A percentile compares a stretch with the other conserved stretches of the same genome.
These are phyloP conservation scores for Terebella lapidaria DNA, from an alignment of 2,888 invertebrate species.

Conservation along the genomic window DNA sequence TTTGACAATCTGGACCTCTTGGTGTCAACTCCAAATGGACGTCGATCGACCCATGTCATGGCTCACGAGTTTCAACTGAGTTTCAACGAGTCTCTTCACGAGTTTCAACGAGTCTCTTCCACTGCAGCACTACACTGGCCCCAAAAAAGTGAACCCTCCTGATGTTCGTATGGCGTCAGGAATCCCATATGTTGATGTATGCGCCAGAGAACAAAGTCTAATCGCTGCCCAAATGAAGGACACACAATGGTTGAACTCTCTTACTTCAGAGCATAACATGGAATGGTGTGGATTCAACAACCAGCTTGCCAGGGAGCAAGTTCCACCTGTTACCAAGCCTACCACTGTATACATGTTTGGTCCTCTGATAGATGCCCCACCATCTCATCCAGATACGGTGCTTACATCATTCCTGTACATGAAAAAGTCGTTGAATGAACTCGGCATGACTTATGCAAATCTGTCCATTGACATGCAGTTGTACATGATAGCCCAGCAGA, in stretches of 20 bases:
- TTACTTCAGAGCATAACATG: not conserved
- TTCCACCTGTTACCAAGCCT: not conserved
- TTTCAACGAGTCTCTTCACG: not conserved
- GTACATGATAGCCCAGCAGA: slow-evolving; percentile 5
- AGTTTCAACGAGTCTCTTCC: not conserved
- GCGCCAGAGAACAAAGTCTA: not conserved
- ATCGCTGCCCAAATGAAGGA: not conserved
- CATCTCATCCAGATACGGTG: slow-evolving; percentile 2
- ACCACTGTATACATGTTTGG: slow-evolving; percentile 3
- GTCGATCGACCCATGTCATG: slow-evolving; percentile 7
- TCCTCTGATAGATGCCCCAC: slow-evolving; percentile 1
- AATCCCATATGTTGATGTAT: not conserved
- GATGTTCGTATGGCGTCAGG: not conserved
- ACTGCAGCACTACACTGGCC: slow-evolving; percentile 3
- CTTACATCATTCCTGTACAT: slow-evolving; percentile 5
- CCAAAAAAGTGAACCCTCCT: slow-evolving; percentile 3
- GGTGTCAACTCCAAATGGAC: slow-evolving; percentile 7
- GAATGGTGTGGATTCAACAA: slow-evolving; percentile 7
- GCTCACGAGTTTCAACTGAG: not conserved
- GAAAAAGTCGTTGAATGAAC: not conserved
- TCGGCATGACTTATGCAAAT: slow-evolving; percentile 3
- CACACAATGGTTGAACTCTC: not conserved
- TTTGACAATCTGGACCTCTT: slow-evolving; percentile 6
- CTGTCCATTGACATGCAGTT: slow-evolving; percentile 8
- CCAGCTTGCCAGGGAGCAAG: not conserved